These are phyloP conservation scores for Piscicola geometra DNA, from an alignment of 2,888 invertebrate genomes.

Conservation along the genomic window DNA sequence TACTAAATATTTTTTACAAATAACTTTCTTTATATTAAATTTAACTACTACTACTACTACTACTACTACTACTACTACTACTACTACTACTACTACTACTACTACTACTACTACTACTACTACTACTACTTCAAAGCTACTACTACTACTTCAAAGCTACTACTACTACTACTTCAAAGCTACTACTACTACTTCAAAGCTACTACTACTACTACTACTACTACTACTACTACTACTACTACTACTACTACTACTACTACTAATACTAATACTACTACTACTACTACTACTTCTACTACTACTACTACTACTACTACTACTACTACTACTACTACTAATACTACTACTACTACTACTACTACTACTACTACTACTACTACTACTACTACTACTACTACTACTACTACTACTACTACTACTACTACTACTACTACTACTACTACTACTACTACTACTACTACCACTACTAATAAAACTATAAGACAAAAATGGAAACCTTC, in stretches of 20 bases:
- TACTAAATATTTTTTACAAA: no score
- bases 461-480: neutral
- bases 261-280: conserved; percentile 13
- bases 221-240: conserved; percentile 17
- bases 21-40: no score
- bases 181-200: no score
- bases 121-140: no score
- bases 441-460: conserved; percentile 15
- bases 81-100: no score
- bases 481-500: conserved; percentile 44
- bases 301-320: conserved; percentile 21
- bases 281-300: conserved; percentile 14
- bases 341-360: conserved; percentile 19
- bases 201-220: neutral
- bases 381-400: conserved; percentile 19
- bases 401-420: conserved; percentile 19
- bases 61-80: no score
- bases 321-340: conserved; percentile 16
- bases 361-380: conserved; percentile 21
- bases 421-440: conserved; percentile 21
- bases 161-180: no score
- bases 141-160: no score
- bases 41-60: no score
- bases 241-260: conserved; percentile 21
- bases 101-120: no score